These are phyloP conservation scores for Glomeris maerens DNA, from an alignment of 1,140 invertebrate genomes.

Conservation along the genomic window DNA sequence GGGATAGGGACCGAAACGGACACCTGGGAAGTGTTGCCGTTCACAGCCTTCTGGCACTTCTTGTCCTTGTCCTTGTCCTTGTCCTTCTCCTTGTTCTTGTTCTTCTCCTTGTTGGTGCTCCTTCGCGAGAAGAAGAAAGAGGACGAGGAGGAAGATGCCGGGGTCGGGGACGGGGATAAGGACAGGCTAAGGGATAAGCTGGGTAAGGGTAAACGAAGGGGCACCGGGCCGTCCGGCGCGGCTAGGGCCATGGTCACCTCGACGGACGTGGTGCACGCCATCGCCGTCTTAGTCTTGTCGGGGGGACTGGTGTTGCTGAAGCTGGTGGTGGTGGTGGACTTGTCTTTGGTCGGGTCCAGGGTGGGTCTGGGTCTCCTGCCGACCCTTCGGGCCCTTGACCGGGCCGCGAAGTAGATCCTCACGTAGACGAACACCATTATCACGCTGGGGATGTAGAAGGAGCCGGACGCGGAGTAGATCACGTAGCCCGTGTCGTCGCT, in stretches of 20 bases:
- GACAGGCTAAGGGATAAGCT: too few relatives aligned
- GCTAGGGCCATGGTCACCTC: not conserved
- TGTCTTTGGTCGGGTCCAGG: conserved; percentile 16
- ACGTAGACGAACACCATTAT: conserved; percentile 99
- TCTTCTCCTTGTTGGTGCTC: conserved; percentile 17
- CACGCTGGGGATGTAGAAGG: conserved; percentile 95
- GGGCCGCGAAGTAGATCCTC: conserved; percentile 92
- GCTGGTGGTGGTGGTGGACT: conserved; percentile 23
- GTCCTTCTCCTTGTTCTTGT: conserved; percentile 19
- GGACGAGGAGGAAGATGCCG: not conserved
- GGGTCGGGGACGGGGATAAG: not conserved
- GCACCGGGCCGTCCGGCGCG: not conserved
- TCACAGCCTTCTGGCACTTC: conserved; percentile 11
- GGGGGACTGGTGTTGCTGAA: conserved; percentile 25
- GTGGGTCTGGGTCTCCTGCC: conserved; percentile 21
- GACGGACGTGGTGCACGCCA: not conserved
- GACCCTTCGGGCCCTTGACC: conserved; percentile 68
- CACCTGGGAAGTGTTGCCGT: conserved; percentile 12
- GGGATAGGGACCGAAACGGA: too few relatives aligned
- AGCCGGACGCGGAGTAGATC: conserved; percentile 90
- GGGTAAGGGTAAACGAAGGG: too few relatives aligned
- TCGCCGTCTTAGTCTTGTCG: conserved; percentile 16
- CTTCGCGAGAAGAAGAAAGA: conserved; percentile 2
- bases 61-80: conserved; percentile 20
- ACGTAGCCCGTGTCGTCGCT: conserved; percentile 94